A percentile compares a stretch with the other conserved stretches of the same genome.
phyloP scores from a whole-genome alignment of 2,797 vertebrate species.

The Liasis olivaceus region DNA sequence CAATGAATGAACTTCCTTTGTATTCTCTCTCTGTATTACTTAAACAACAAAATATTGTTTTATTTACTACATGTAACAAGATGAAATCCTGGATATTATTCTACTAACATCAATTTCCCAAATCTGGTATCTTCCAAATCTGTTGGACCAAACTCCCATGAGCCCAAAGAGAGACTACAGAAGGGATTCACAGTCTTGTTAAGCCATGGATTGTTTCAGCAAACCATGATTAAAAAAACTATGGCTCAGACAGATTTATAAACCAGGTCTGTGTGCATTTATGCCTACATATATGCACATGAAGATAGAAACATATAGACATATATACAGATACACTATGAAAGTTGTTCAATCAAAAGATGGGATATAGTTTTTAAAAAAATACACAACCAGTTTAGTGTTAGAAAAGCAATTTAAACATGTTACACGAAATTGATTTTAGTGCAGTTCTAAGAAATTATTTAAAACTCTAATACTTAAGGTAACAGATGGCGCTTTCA shows the following conservation, averaged over 20 bases:
- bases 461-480: background rate
- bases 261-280: background rate
- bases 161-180: background rate
- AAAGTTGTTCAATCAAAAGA: background rate
- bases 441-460: conserved; percentile 3
- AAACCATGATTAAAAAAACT: background rate
- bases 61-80: background rate
- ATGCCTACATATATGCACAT: background rate
- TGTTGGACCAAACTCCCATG: background rate
- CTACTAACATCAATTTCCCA: background rate
- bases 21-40: background rate
- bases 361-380: background rate
- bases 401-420: background rate
- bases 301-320: background rate
- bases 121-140: background rate
- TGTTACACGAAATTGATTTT: background rate
- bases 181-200: background rate
- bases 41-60: background rate
- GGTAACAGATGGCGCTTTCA: conserved; percentile 23
- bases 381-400: background rate
- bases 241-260: background rate
- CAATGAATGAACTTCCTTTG: background rate
- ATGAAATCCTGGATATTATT: background rate
- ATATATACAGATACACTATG: background rate
- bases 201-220: background rate